These are phyloP conservation scores for Chrysochloris asiatica DNA, from an alignment of 2,113 vertebrate species.

Conservation along the genomic window DNA sequence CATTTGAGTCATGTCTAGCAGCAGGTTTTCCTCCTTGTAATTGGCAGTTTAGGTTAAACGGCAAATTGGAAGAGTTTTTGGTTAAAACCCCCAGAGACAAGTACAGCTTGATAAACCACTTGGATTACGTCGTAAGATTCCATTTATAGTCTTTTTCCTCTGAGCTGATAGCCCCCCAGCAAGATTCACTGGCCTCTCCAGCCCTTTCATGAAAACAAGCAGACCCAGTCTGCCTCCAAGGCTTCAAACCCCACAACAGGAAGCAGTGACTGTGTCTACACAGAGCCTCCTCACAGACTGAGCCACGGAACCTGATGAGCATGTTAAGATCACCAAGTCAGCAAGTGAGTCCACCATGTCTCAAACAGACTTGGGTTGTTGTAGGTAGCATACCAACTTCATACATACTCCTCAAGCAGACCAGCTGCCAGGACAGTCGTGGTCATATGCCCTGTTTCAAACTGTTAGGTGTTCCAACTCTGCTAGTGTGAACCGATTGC, in stretches of 20 bases:
- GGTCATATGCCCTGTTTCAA: background rate
- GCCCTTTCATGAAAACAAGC: conserved; percentile 35
- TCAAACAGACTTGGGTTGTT: background rate
- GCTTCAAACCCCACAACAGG: background rate
- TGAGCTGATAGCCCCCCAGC: conserved; percentile 40
- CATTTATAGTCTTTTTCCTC: conserved; percentile 41
- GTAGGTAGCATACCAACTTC: background rate
- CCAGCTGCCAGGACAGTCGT: background rate
- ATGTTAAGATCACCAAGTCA: background rate
- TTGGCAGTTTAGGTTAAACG: conserved; percentile 43
- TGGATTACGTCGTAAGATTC: conserved; percentile 64
- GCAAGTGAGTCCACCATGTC: background rate
- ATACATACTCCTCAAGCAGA: background rate
- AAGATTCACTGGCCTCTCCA: conserved; percentile 39
- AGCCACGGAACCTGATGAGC: background rate
- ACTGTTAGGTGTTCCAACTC: background rate
- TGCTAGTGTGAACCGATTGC: background rate
- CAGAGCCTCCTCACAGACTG: background rate
- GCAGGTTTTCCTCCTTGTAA: conserved; percentile 41
- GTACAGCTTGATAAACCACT: conserved; percentile 54
- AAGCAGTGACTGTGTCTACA: background rate
- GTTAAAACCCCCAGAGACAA: conserved; percentile 16
- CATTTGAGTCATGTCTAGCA: conserved; percentile 46
- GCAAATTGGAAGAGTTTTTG: conserved; percentile 24
- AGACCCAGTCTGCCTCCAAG: conserved; percentile 8